Evolutionary conservation across 2,797 vertebrate genomes (phyloP), one percentile per base, ranked within the genome.

Genomic region (Oophaga sylvatica): DNA sequence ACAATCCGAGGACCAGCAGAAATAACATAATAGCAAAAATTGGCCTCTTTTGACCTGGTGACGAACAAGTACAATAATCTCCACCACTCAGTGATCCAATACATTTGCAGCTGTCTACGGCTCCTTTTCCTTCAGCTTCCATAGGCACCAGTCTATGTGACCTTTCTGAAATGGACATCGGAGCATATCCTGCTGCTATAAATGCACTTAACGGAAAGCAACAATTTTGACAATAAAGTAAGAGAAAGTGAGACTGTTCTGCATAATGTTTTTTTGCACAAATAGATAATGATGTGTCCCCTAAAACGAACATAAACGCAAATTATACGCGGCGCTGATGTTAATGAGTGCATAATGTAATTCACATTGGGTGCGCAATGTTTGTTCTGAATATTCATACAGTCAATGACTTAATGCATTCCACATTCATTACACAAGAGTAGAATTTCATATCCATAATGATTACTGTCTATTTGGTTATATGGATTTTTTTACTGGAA

Each of bases 341-440:
- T 60, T 70, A 35, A 83, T 83, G 82, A 57, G 82, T 20, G 29
- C 70, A 83, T 35, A n/a, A 41, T 26, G 53, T 83, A 75, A 73
- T 83, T 83, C 11, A 75, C 71, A 70, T 70, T 71, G 65, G 56
- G 53, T 45, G 70, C 70, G 63, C 20, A 48, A 56, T 84, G 83
- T 65, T 76, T 83, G 12, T 31, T 57, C 70, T 83, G 83, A 84
- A 76, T 84, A 84, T 76, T 84, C 57, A 84, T 84, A 84, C 60
- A 62, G 71, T n/a, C 59, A 59, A 83, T 71, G 68, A 60, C 81
- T 70, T 83, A 73, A 70, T 83, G 71, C 71, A 76, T 76, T 62
- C 41, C 19, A 76, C 56, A 63, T 29, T 84, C 83, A 77, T 84
- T 84, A 76, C 59, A 62, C 59, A 53, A 48, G 59, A 48, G n/a